Percentiles rank a stretch among this genome's conserved stretches.
These are phyloP conservation scores for Ceyx margarethae DNA, from an alignment of 2,113 vertebrate species.

Conservation along the genomic window DNA sequence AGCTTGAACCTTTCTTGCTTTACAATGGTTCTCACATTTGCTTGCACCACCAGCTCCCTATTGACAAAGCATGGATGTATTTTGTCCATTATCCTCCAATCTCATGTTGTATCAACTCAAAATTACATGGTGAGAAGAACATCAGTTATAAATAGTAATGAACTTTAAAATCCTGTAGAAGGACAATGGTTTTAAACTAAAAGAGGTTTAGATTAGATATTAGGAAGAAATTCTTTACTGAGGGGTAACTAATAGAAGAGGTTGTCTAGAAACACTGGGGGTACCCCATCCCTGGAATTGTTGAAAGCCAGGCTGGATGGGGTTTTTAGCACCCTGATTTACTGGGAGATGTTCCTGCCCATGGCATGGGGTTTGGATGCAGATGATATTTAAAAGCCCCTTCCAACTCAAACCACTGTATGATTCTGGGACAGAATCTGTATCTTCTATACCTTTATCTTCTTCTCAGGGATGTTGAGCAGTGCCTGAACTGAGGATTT, in stretches of 20 bases:
- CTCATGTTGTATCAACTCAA: background rate
- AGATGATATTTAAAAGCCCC: background rate
- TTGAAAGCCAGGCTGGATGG: accelerated
- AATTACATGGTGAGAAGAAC: background rate
- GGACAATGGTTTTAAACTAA: background rate
- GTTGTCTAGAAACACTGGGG: background rate
- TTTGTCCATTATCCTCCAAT: background rate
- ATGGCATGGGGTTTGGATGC: accelerated
- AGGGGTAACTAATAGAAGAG: background rate
- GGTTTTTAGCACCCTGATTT: background rate
- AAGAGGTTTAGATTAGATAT: background rate
- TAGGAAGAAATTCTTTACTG: background rate
- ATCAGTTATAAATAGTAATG: background rate
- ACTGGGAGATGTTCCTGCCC: accelerated
- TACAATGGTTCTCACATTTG: background rate
- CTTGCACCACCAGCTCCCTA: background rate
- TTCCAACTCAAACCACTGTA: background rate
- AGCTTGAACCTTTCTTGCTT: background rate
- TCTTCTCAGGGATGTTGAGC: background rate
- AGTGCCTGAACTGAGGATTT: background rate
- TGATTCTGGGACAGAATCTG: accelerated
- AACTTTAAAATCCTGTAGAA: background rate
- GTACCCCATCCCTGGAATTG: background rate
- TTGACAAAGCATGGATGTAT: background rate
- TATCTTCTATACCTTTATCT: background rate